Evolutionary conservation across 2,888 invertebrate species (phyloP).

Genomic region (Nomada ruficornis): DNA sequence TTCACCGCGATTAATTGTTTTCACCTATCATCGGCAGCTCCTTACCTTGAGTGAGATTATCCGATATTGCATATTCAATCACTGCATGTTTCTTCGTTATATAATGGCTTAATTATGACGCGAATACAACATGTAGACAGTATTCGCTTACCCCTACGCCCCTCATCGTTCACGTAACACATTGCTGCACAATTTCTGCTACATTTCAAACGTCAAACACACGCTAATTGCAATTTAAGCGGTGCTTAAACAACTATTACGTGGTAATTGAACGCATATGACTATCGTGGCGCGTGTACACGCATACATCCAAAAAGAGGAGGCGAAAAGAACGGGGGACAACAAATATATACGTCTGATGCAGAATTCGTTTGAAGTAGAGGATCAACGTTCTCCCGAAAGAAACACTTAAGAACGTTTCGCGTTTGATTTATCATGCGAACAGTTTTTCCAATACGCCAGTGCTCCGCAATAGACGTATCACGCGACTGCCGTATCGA

Average conservation of each 20-base stretch:
- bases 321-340: neutral
- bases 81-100: slow-evolving; percentile 13
- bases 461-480: slow-evolving; percentile 1
- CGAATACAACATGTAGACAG: neutral
- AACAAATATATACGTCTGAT: neutral
- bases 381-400: neutral
- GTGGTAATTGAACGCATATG: neutral
- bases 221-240: slow-evolving; percentile 37
- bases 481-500: slow-evolving; percentile 33
- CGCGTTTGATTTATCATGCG: slow-evolving; percentile 14
- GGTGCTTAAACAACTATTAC: neutral
- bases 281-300: too few species aligned
- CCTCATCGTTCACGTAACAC: slow-evolving; percentile 25
- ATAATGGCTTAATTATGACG: slow-evolving; percentile 39
- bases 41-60: slow-evolving; percentile 2
- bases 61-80: slow-evolving; percentile 5
- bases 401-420: neutral
- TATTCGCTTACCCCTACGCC: neutral
- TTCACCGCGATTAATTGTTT: slow-evolving; percentile 9
- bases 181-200: slow-evolving; percentile 29
- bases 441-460: slow-evolving; percentile 15
- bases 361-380: neutral
- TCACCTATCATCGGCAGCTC: neutral
- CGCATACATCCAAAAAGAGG: too few species aligned
- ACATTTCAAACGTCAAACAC: slow-evolving; percentile 49